Conservation (phyloP, 2,888 invertebrate genomes). For the Hylaea fasciaria region DNA sequence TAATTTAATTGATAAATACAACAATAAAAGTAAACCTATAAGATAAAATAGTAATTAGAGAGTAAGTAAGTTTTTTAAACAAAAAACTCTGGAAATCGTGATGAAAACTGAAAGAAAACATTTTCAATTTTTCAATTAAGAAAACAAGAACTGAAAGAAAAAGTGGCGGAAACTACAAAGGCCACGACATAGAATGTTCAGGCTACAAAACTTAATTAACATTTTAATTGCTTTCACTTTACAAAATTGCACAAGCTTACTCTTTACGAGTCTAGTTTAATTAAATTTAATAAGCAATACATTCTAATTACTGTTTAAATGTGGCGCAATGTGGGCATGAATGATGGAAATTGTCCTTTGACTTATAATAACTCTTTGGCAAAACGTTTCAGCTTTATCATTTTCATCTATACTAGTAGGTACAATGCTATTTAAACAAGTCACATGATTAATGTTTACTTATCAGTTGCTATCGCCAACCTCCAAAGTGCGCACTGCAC, state of each 20-base stretch:
- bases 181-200: neutral
- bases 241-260: no score
- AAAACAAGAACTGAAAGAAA: no score
- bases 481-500: constrained; percentile 33
- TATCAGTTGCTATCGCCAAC: constrained; percentile 22
- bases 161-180: no score
- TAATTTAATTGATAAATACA: no score
- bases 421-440: constrained; percentile 6
- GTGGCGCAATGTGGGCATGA: neutral
- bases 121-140: neutral
- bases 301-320: neutral
- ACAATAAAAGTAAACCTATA: no score
- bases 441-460: constrained; percentile 17
- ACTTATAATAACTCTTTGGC: neutral
- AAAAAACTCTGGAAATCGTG: no score
- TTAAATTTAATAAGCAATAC: neutral
- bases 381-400: constrained; percentile 5
- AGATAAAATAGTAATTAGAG: no score
- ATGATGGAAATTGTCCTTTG: neutral
- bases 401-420: constrained; percentile 16
- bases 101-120: no score
- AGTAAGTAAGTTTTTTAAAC: no score
- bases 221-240: no score
- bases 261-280: neutral
- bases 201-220: no score